A percentile compares a stretch with the other conserved stretches of the same genome.
These are phyloP conservation scores for Agriopis leucophaearia DNA, from an alignment of 2,888 invertebrate genomes.

Conservation along the genomic window DNA sequence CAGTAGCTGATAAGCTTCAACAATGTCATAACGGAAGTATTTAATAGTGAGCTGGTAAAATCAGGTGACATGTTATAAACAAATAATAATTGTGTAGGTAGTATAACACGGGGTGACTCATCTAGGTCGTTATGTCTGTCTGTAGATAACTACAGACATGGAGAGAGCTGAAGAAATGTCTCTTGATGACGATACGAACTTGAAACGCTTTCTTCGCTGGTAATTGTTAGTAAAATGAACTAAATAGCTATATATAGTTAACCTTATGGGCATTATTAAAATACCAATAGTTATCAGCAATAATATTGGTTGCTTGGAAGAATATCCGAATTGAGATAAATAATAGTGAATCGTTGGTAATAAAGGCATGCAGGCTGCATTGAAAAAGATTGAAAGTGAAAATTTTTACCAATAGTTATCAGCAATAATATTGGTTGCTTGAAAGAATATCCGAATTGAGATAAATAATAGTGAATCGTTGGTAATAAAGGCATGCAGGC, in stretches of 20 bases:
- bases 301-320: conserved; percentile 38
- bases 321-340: conserved; percentile 24
- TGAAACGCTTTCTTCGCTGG: conserved; percentile 44
- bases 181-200: conserved; percentile 25
- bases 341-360: background rate
- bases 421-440: no score
- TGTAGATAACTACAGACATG: background rate
- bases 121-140: conserved; percentile 6
- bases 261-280: no score
- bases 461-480: no score
- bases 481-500: no score
- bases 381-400: background rate
- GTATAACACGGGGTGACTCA: conserved; percentile 26
- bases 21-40: conserved; percentile 58
- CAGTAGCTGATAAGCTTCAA: conserved; percentile 57
- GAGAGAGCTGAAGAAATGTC: conserved; percentile 23
- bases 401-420: no score
- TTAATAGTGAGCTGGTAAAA: conserved; percentile 36
- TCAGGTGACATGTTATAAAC: conserved; percentile 42
- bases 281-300: no score
- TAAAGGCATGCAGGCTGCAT: background rate
- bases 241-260: no score
- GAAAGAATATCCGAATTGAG: no score
- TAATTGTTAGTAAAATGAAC: conserved; percentile 11
- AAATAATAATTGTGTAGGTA: conserved; percentile 17